Evolutionary conservation across 2,113 vertebrate species (phyloP).

Genomic region (Nyctibius bracteatus): DNA sequence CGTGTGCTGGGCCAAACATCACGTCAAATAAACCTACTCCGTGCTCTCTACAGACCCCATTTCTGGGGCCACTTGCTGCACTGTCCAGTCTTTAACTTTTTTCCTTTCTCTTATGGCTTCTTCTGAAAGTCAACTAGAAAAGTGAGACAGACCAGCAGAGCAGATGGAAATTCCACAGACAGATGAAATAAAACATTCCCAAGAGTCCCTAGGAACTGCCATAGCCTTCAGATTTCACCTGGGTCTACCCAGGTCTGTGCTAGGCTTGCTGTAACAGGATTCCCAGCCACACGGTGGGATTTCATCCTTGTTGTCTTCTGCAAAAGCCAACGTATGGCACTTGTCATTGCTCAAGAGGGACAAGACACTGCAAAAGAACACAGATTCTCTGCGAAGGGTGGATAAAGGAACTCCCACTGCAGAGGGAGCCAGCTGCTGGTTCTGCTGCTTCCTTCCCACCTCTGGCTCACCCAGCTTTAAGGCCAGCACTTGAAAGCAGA

Average conservation of each 20-base stretch:
- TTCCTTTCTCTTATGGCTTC: background rate
- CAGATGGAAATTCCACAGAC: background rate
- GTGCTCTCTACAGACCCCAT: background rate
- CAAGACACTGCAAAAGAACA: background rate
- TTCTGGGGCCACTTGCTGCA: background rate
- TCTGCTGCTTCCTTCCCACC: background rate
- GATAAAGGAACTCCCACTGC: background rate
- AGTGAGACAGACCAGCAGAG: background rate
- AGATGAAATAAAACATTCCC: background rate
- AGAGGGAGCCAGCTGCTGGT: background rate
- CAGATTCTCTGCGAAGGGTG: background rate
- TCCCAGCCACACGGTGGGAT: background rate
- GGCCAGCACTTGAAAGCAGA: background rate
- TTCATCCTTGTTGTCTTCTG: background rate
- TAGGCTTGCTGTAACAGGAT: background rate
- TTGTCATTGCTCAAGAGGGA: background rate
- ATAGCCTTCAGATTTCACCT: background rate
- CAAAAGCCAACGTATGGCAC: background rate
- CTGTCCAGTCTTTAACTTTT: background rate
- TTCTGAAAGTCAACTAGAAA: background rate
- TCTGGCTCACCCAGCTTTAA: background rate
- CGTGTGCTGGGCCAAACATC: background rate
- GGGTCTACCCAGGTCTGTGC: accelerated
- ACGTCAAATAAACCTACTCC: background rate
- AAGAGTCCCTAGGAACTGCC: background rate